These are phyloP conservation scores for Theristicus caerulescens DNA, from an alignment of 2,113 vertebrate species.

Conservation along the genomic window DNA sequence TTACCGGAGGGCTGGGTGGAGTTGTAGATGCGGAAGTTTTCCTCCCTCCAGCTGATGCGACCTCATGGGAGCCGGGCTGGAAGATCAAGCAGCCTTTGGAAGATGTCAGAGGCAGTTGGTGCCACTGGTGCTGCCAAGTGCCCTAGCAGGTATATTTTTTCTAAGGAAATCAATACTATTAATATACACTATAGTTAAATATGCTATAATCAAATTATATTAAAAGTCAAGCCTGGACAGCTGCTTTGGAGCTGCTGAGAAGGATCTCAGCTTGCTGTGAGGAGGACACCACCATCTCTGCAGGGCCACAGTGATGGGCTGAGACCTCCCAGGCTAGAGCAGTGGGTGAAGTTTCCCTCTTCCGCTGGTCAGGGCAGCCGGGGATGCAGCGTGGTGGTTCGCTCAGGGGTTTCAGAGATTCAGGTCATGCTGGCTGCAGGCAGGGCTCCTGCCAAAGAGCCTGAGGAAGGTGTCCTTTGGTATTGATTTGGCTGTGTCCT, in stretches of 20 bases:
- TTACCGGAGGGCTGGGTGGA: neutral
- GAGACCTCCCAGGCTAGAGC: neutral
- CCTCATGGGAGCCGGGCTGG: neutral
- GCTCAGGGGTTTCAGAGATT: neutral
- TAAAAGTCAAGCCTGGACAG: neutral
- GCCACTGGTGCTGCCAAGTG: neutral
- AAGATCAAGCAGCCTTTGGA: neutral
- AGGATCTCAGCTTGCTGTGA: neutral
- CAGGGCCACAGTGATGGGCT: neutral
- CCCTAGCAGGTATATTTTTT: neutral
- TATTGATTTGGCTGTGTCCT: neutral
- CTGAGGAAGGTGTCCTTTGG: neutral
- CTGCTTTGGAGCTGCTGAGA: neutral
- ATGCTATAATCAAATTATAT: neutral
- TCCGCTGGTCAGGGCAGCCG: accelerated
- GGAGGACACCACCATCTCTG: neutral
- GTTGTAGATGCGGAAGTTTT: neutral
- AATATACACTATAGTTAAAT: neutral
- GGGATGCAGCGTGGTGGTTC: neutral
- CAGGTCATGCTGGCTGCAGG: neutral
- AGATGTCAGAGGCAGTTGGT: neutral
- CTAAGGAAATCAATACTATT: neutral
- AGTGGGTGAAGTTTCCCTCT: neutral
- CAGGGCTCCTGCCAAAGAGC: neutral
- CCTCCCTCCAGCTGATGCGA: neutral